Percentiles rank a stretch among this genome's conserved stretches.
Evolutionary conservation across 2,113 vertebrate species (phyloP).

Genomic region (Neotoma lepida): DNA sequence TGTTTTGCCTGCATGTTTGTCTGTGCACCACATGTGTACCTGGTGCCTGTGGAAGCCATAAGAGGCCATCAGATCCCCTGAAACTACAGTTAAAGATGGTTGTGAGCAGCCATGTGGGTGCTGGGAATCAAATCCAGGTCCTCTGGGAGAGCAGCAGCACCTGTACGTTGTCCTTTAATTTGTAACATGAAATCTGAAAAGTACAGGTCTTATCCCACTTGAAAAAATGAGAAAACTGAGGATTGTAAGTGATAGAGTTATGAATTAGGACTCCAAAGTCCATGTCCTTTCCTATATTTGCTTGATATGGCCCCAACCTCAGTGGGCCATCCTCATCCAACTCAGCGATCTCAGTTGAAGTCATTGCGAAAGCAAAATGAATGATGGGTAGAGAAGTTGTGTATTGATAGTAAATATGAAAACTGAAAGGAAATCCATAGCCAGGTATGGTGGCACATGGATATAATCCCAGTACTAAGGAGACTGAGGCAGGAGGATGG

Average conservation of each 20-base stretch:
- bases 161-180: neutral
- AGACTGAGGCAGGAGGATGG: neutral
- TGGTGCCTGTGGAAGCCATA: neutral
- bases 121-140: neutral
- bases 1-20: neutral
- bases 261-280: neutral
- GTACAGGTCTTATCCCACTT: neutral
- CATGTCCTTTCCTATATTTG: neutral
- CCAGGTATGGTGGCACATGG: neutral
- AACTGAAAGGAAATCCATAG: neutral
- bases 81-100: neutral
- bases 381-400: neutral
- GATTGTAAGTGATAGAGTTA: neutral
- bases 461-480: neutral
- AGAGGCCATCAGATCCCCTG: neutral
- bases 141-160: neutral
- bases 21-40: neutral
- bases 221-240: conserved; percentile 24
- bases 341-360: neutral
- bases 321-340: neutral
- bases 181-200: neutral
- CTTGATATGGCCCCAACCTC: neutral
- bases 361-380: neutral
- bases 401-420: neutral
- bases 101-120: neutral